A percentile compares a stretch with the other conserved stretches of the same genome.
Conservation (phyloP, 2,797 vertebrate species). For the Coilia nasus region DNA sequence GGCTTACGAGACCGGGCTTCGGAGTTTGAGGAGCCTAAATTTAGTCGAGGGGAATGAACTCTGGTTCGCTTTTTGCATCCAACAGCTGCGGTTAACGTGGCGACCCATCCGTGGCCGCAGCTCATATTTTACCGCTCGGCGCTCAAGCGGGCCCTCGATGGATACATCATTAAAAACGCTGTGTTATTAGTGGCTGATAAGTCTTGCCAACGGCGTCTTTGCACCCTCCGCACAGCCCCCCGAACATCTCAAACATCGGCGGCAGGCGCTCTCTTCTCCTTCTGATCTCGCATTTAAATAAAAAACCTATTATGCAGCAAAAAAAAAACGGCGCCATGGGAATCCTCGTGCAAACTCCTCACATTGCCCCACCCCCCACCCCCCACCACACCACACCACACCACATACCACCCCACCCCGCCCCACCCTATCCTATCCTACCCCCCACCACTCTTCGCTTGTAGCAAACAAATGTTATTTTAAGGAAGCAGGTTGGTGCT, state of each 20-base stretch:
- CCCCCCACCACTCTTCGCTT: constrained; percentile 67
- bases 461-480: constrained; percentile 87
- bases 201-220: constrained; percentile 70
- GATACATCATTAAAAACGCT: constrained; percentile 74
- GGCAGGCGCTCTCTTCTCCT: constrained; percentile 68
- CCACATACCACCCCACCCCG: constrained; percentile 43
- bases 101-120: constrained; percentile 57
- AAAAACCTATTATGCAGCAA: constrained; percentile 86
- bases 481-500: constrained; percentile 80
- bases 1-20: constrained; percentile 30
- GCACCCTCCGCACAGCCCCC: constrained; percentile 72
- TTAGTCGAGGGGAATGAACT: constrained; percentile 56
- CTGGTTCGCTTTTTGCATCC: constrained; percentile 57
- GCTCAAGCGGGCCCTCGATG: constrained; percentile 57
- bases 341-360: constrained; percentile 68
- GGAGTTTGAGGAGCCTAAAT: constrained; percentile 62
- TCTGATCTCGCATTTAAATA: constrained; percentile 83
- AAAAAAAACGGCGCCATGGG: constrained; percentile 72
- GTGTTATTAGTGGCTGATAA: constrained; percentile 75
- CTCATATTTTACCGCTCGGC: constrained; percentile 51
- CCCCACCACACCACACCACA: constrained; percentile 64
- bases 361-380: not conserved
- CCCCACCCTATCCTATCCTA: constrained; percentile 62
- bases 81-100: constrained; percentile 53
- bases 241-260: constrained; percentile 76